Evolutionary conservation across 1,140 invertebrate species (phyloP).

Genomic region (Charaxes varanes): DNA sequence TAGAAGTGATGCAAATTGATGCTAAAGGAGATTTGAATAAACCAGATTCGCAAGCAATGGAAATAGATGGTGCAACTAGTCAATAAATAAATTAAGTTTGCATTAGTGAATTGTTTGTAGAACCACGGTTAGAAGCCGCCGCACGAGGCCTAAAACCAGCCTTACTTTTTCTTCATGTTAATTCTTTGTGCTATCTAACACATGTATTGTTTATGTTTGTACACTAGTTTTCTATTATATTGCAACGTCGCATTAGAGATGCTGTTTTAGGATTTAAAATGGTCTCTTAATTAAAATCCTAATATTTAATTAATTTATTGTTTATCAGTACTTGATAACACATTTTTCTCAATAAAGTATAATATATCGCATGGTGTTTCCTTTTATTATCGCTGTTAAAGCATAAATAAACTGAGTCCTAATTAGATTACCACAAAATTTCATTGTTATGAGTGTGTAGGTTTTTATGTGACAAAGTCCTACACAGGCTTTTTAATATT

Average conservation of each 20-base stretch:
- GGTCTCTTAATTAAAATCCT: slow-evolving; percentile 56
- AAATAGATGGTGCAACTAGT: slow-evolving; percentile 66
- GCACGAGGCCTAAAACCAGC: slow-evolving; percentile 38
- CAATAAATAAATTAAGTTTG: slow-evolving; percentile 70
- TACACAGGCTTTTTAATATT: too few relatives aligned
- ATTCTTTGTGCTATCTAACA: slow-evolving; percentile 56
- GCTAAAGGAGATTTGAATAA: slow-evolving; percentile 45
- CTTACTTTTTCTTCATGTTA: slow-evolving; percentile 40
- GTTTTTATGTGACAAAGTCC: too few relatives aligned
- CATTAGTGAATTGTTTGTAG: slow-evolving; percentile 63
- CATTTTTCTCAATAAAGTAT: slow-evolving; percentile 66
- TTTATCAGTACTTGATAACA: slow-evolving; percentile 68
- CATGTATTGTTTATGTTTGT: slow-evolving; percentile 66
- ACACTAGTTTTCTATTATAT: slow-evolving; percentile 58
- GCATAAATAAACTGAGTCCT: slow-evolving; percentile 8
- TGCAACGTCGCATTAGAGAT: slow-evolving; percentile 44
- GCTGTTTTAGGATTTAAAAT: slow-evolving; percentile 54
- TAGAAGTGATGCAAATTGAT: slow-evolving; percentile 55
- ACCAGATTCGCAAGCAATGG: slow-evolving; percentile 45
- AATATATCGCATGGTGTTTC: slow-evolving; percentile 32
- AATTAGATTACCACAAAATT: slow-evolving; percentile 2
- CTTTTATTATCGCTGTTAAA: too few relatives aligned
- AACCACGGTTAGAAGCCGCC: slow-evolving; percentile 34
- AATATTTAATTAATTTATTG: slow-evolving; percentile 72
- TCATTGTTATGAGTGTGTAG: too few relatives aligned